Evolutionary conservation across 2,113 vertebrate species (phyloP).

Genomic region (Sander lucioperca): DNA sequence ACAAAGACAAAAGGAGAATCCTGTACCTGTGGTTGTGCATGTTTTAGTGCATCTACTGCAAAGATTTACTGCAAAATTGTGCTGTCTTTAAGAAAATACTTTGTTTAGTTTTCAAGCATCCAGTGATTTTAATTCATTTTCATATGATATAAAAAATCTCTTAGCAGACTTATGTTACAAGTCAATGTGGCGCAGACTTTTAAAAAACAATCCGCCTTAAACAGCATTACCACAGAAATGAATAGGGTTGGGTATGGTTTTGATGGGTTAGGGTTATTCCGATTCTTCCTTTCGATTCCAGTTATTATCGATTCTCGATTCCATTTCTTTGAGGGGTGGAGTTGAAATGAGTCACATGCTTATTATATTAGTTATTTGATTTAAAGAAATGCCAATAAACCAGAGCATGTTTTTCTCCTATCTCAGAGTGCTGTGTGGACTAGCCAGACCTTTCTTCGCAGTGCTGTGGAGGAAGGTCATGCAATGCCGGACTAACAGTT

Average conservation of each 20-base stretch:
- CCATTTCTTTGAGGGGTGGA: no score
- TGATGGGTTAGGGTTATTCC: no score
- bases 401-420: no score
- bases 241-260: background rate
- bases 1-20: background rate
- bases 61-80: background rate
- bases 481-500: background rate
- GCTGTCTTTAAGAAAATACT: background rate
- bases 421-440: no score
- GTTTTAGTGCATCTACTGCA: constrained; percentile 2
- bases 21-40: background rate
- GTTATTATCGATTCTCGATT: no score
- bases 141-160: background rate
- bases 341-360: no score
- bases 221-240: background rate
- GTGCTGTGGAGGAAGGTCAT: no score
- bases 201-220: background rate
- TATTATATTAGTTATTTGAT: no score
- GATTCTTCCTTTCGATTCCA: no score
- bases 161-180: no score
- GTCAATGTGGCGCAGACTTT: background rate
- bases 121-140: background rate
- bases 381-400: no score
- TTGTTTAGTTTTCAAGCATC: background rate
- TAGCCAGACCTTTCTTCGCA: no score